These are phyloP conservation scores for Kryptolebias marmoratus DNA, from an alignment of 2,113 vertebrate species.

Conservation along the genomic window DNA sequence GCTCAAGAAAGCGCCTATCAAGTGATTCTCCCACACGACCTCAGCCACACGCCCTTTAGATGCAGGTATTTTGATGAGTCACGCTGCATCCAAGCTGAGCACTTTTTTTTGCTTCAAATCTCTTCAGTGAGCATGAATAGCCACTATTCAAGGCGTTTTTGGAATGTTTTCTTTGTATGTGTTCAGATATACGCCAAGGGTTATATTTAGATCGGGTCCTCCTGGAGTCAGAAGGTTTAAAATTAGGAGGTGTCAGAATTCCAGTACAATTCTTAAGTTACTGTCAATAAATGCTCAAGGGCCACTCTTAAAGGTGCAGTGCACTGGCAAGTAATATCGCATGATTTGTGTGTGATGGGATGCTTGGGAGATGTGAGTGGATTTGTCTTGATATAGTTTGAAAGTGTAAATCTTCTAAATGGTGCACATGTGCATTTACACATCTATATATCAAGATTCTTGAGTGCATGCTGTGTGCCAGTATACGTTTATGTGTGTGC, in stretches of 20 bases:
- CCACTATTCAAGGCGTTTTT: conserved; percentile 68
- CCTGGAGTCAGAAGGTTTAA: conserved; percentile 77
- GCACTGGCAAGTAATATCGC: conserved; percentile 22
- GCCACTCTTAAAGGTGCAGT: conserved; percentile 72
- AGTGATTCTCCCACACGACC: conserved; percentile 32
- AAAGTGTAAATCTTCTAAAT: conserved; percentile 66
- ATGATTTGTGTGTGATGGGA: conserved; percentile 54
- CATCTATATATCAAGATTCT: conserved; percentile 49
- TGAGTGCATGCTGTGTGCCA: conserved; percentile 19
- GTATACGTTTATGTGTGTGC: conserved; percentile 27
- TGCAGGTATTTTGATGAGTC: conserved; percentile 63
- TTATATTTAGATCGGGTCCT: conserved; percentile 81
- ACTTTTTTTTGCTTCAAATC: conserved; percentile 32
- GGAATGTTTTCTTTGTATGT: conserved; percentile 77
- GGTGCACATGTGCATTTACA: conserved; percentile 43
- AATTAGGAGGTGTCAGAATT: conserved; percentile 83
- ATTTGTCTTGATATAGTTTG: conserved; percentile 38
- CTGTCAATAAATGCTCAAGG: conserved; percentile 77
- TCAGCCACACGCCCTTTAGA: neutral
- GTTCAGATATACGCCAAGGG: conserved; percentile 72
- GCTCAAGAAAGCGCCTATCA: conserved; percentile 43
- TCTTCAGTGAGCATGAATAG: conserved; percentile 71
- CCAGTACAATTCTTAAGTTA: conserved; percentile 82
- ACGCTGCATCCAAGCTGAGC: conserved; percentile 13
- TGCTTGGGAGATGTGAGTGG: conserved; percentile 35